Conservation (phyloP, 2,797 vertebrate genomes). For the Coregonus suidteri region DNA sequence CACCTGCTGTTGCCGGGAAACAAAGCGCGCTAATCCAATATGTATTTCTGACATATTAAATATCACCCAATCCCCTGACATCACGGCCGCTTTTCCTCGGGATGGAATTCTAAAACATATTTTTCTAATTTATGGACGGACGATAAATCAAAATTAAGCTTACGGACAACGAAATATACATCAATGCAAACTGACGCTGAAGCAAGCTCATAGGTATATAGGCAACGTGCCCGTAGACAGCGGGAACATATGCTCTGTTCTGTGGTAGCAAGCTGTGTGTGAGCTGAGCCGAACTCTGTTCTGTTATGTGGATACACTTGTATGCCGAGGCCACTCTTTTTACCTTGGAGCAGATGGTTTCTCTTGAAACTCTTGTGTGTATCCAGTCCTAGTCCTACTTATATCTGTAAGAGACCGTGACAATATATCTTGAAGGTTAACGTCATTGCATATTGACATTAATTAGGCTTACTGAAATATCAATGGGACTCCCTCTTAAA, state of each 20-base stretch:
- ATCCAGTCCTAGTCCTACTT: background rate
- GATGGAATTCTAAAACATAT: constrained; percentile 99
- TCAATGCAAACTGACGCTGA: constrained; percentile 89
- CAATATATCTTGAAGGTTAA: background rate
- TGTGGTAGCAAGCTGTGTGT: constrained; percentile 14
- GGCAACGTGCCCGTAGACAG: constrained; percentile 73
- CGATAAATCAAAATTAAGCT: constrained; percentile 99
- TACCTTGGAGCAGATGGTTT: background rate
- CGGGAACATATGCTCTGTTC: constrained; percentile 22
- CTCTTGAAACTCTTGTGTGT: background rate
- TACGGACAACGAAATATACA: constrained; percentile 97
- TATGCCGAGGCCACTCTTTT: background rate
- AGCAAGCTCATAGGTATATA: constrained; percentile 67
- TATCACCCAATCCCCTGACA: constrained; percentile 98
- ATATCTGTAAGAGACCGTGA: background rate
- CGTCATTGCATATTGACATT: background rate
- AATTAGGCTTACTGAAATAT: background rate
- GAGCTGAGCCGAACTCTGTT: background rate
- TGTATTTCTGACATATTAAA: constrained; percentile 99
- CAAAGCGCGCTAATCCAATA: constrained; percentile 99
- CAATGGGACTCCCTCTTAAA: background rate
- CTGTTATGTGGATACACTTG: background rate
- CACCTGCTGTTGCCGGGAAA: constrained; percentile 96
- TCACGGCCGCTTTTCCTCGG: constrained; percentile 89
- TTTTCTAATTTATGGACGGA: constrained; percentile 99